Evolutionary conservation across 2,888 invertebrate genomes (phyloP), one percentile per base, ranked within the genome.

Genomic region (Zhengitettix transpicula): DNA sequence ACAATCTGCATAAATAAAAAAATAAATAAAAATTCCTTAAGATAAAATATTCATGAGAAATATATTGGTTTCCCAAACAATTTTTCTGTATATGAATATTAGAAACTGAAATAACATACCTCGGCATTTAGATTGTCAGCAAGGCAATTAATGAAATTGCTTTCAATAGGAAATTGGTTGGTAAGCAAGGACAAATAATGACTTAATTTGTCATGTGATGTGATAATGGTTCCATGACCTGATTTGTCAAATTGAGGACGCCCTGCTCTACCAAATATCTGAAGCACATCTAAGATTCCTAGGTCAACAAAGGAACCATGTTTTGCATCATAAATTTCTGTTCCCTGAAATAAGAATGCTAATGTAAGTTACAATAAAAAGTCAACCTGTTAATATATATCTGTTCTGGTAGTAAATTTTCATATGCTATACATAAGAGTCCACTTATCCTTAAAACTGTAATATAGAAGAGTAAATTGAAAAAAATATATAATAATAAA

Each of bases 101-200:
- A 47, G n/a, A 14, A 47, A 47, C 47, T n/a, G 14, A 3, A 47
- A 44, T 59, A 40, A 53, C 70, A 66, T 70, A 91, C 89, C 80
- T 99, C 99, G 41, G 99, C 99, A 76, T 99, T 99, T 62, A 99
- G 80, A 77, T 99, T 97, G 73, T 99, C 98, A 3, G 90, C 87
- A 59, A 99, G 75, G 66, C 89, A 84, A 68, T 85, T 85, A 61
- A 95, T 84, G 69, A 99, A 97, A 74, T 94, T 94, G 69, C 96
- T 96, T 74, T 99, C 99, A 64, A 99, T 99, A 0, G 99, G 98
- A 72, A 92, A 91, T 74, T 98, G 97, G 70, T 95, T 91, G 1
- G 95, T 96, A 70, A 99, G 81, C 57, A 96, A 78, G 0, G 91
- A 89, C 60, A 99, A 78, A 71, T 99, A 99, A 70, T 95, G 93